These are phyloP conservation scores for Toxostoma redivivum DNA, from an alignment of 2,113 vertebrate genomes.

Conservation along the genomic window DNA sequence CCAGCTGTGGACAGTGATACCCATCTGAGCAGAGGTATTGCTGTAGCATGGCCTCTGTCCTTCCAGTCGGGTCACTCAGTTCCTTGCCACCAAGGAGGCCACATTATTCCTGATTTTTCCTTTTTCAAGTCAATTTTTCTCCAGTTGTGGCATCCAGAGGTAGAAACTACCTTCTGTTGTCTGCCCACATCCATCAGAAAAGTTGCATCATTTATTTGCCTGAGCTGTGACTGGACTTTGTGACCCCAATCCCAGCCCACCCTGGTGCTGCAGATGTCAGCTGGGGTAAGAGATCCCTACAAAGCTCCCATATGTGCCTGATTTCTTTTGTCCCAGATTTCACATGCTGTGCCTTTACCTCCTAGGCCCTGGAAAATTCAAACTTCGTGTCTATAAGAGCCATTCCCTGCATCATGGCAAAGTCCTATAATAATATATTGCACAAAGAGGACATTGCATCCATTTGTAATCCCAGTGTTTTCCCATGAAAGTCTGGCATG, in stretches of 20 bases:
- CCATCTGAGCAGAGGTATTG: neutral
- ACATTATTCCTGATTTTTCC: neutral
- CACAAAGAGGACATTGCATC: neutral
- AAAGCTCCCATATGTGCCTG: neutral
- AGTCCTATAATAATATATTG: neutral
- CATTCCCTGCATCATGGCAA: neutral
- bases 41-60: fast-evolving
- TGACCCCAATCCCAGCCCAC: neutral
- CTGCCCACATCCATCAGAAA: neutral
- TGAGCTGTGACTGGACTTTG: neutral
- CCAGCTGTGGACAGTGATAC: neutral
- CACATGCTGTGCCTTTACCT: neutral
- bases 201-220: neutral
- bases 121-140: neutral
- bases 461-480: neutral
- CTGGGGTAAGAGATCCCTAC: neutral
- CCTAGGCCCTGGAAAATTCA: neutral
- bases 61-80: neutral
- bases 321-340: neutral
- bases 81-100: neutral
- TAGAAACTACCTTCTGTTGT: neutral
- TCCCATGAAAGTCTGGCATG: neutral
- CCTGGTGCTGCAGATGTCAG: fast-evolving
- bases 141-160: neutral
- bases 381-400: fast-evolving